phyloP scores from a whole-genome alignment of 1,140 invertebrate species.

The Drosophila mayri region DNA sequence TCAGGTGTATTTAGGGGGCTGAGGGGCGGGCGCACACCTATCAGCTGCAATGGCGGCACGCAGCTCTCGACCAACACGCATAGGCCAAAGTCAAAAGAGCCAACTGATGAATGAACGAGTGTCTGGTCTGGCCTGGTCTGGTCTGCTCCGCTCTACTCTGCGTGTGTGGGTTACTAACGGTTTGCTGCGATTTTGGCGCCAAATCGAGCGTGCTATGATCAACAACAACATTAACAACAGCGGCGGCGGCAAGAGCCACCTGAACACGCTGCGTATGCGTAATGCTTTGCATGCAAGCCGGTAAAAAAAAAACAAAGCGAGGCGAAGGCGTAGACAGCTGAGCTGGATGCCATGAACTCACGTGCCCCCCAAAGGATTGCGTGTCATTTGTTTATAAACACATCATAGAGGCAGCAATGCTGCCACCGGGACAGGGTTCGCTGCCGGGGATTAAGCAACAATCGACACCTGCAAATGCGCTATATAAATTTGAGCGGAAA shows the following conservation, averaged over 20 bases:
- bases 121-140: conserved; percentile 35
- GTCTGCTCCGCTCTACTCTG: conserved; percentile 18
- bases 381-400: conserved; percentile 83
- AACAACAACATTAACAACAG: conserved; percentile 29
- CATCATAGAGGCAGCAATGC: conserved; percentile 34
- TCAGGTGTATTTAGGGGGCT: conserved; percentile 2
- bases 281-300: conserved; percentile 64
- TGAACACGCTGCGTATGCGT: conserved; percentile 75
- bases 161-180: conserved; percentile 38
- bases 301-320: conserved; percentile 18
- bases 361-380: conserved; percentile 72
- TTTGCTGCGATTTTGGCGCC: conserved; percentile 73
- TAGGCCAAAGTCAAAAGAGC: conserved; percentile 54
- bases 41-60: conserved; percentile 63
- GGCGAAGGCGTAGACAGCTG: conserved; percentile 38
- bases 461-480: conserved; percentile 39
- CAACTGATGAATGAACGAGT: conserved; percentile 69
- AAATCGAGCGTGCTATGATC: conserved; percentile 77
- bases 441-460: conserved; percentile 34
- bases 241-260: conserved; percentile 21
- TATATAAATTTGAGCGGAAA: conserved; percentile 15
- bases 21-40: conserved; percentile 41
- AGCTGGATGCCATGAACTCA: conserved; percentile 46
- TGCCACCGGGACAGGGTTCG: conserved; percentile 4
- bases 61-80: conserved; percentile 69